phyloP scores from a whole-genome alignment of 1,140 invertebrate genomes.

The Onthophagus taurus region DNA sequence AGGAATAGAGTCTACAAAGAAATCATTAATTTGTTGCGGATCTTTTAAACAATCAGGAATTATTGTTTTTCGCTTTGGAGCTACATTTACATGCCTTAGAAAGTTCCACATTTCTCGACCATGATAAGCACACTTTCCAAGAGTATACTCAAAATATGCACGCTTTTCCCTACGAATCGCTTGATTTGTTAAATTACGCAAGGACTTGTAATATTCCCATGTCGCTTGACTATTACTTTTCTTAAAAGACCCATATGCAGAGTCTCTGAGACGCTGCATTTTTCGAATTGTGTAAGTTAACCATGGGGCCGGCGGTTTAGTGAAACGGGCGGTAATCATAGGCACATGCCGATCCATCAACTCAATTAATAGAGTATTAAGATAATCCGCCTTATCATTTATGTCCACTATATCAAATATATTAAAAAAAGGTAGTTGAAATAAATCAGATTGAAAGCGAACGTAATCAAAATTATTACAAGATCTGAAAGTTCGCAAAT shows the following conservation, averaged over 20 bases:
- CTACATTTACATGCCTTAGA: background rate
- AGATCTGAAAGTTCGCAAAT: background rate
- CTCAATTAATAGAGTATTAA: background rate
- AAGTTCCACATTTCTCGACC: background rate
- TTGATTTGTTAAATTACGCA: constrained; percentile 6
- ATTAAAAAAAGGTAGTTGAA: background rate
- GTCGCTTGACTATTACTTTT: background rate
- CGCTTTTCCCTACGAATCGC: constrained; percentile 4
- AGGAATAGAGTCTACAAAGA: background rate
- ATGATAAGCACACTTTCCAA: background rate
- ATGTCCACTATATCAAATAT: background rate
- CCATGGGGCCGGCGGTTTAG: constrained; percentile 3
- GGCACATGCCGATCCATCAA: background rate
- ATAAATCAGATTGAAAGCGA: background rate
- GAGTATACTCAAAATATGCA: background rate
- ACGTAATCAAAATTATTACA: background rate
- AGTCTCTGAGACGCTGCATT: background rate
- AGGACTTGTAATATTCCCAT: constrained; percentile 8
- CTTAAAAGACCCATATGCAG: background rate
- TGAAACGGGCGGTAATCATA: background rate
- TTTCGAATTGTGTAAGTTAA: background rate
- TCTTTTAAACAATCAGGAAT: background rate
- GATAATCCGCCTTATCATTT: background rate
- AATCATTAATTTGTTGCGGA: background rate
- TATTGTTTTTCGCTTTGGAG: background rate